A percentile compares a stretch with the other conserved stretches of the same genome.
These are phyloP conservation scores for Nebria salina DNA, from an alignment of 2,888 invertebrate species.

Conservation along the genomic window DNA sequence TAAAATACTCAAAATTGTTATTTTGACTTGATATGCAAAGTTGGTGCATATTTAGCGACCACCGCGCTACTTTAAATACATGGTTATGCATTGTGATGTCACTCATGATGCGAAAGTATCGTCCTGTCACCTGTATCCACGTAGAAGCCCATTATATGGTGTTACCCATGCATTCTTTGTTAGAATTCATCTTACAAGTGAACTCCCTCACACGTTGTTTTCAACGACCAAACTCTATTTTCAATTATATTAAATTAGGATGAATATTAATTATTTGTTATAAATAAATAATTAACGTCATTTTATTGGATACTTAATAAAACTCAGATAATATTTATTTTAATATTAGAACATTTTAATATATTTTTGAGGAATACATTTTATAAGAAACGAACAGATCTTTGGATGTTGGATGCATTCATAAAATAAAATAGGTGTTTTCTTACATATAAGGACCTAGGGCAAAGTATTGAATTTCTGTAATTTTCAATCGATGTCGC, in stretches of 20 bases:
- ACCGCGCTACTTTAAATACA: conserved; percentile 33
- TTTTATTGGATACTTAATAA: too few species aligned
- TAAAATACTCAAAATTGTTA: neutral
- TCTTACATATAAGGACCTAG: too few species aligned
- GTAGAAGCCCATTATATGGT: neutral
- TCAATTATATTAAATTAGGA: neutral
- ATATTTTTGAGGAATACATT: too few species aligned
- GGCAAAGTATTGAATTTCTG: too few species aligned
- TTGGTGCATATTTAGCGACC: conserved; percentile 4
- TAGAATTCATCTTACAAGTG: neutral
- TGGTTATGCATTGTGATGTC: conserved; percentile 45
- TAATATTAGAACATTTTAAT: too few species aligned
- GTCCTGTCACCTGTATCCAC: conserved; percentile 34
- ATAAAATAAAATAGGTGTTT: too few species aligned
- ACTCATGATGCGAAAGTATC: conserved; percentile 33
- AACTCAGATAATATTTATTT: too few species aligned
- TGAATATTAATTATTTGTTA: too few species aligned
- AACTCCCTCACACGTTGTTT: neutral
- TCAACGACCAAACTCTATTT: neutral
- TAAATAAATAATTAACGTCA: too few species aligned
- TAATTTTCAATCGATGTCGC: too few species aligned
- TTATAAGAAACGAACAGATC: too few species aligned
- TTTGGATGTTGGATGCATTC: too few species aligned
- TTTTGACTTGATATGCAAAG: conserved; percentile 14
- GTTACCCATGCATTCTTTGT: neutral